These are phyloP conservation scores for Tetanocera ferruginea DNA, from an alignment of 2,888 invertebrate genomes.

Conservation along the genomic window DNA sequence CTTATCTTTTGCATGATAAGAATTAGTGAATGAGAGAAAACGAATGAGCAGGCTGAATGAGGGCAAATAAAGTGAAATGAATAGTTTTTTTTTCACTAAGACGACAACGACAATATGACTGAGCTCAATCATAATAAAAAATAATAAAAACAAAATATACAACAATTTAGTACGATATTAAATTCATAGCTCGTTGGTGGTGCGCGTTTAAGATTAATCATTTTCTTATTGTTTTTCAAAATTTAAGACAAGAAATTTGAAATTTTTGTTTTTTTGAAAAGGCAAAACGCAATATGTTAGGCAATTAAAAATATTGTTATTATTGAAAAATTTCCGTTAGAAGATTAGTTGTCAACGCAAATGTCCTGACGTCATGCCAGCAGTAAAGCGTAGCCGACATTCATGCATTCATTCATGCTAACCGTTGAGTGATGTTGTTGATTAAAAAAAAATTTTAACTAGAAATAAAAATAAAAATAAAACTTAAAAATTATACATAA, in stretches of 20 bases:
- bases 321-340: background rate
- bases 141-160: background rate
- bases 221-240: background rate
- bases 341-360: background rate
- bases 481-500: too few relatives aligned
- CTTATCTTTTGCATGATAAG: slow-evolving; percentile 33
- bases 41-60: background rate
- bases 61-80: background rate
- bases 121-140: background rate
- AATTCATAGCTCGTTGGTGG: slow-evolving; percentile 2
- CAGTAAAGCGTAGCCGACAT: background rate
- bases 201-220: slow-evolving; percentile 8
- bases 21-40: slow-evolving; percentile 12
- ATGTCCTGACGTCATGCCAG: background rate
- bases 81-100: background rate
- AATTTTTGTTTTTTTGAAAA: too few relatives aligned
- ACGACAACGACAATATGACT: slow-evolving; percentile 1
- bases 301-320: too few relatives aligned
- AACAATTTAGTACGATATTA: slow-evolving; percentile 1
- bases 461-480: too few relatives aligned
- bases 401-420: slow-evolving; percentile 1
- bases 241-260: too few relatives aligned
- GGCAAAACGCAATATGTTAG: too few relatives aligned
- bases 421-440: background rate
- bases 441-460: too few relatives aligned